A percentile compares a stretch with the other conserved stretches of the same genome.
These are phyloP conservation scores for Squalus acanthias DNA, from an alignment of 2,797 vertebrate species.

Conservation along the genomic window DNA sequence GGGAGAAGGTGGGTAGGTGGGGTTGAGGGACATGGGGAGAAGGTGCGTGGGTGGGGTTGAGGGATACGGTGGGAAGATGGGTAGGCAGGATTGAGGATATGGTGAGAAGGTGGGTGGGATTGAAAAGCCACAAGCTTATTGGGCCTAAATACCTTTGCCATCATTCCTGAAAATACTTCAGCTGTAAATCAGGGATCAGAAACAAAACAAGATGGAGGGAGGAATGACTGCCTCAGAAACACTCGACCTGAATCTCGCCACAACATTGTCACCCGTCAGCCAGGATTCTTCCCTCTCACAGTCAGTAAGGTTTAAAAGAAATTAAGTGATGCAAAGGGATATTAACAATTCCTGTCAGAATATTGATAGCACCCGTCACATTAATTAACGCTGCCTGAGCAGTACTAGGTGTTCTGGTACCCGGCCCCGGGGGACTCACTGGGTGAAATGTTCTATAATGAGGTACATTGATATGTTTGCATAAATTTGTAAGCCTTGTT, in stretches of 20 bases:
- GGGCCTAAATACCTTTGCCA: neutral
- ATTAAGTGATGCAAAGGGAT: neutral
- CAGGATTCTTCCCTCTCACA: neutral
- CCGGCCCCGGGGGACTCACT: neutral
- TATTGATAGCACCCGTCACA: neutral
- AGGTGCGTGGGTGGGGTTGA: too few species aligned
- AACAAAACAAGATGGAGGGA: neutral
- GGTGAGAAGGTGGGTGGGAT: neutral
- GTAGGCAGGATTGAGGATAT: neutral
- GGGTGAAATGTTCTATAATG: neutral
- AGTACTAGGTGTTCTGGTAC: too few species aligned
- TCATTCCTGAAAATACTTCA: neutral
- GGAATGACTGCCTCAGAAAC: neutral
- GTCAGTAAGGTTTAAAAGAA: neutral
- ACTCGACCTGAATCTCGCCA: neutral
- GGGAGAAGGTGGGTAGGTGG: too few species aligned
- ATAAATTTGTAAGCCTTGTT: neutral
- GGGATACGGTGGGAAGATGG: too few species aligned
- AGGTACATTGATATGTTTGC: neutral
- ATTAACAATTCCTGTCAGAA: neutral
- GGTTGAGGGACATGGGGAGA: neutral
- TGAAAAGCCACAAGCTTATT: neutral
- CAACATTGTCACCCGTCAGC: neutral
- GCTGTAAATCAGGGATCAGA: neutral
- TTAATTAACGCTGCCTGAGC: neutral